These are phyloP conservation scores for Rhinella marina DNA, from an alignment of 2,797 vertebrate genomes.

Conservation along the genomic window DNA sequence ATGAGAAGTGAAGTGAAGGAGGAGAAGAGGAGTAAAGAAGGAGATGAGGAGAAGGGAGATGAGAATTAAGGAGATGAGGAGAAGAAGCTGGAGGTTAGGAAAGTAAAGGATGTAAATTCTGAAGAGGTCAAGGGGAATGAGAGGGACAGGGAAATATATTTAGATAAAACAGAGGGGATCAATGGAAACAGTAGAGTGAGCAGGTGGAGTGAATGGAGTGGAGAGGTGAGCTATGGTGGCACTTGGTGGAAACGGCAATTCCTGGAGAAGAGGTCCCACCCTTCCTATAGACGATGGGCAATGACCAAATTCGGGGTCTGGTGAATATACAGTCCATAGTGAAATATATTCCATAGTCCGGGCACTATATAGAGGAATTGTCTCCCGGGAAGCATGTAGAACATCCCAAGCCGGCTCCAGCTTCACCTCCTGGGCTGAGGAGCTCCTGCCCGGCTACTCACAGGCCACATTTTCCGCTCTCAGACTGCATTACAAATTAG, in stretches of 20 bases:
- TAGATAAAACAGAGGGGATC: background rate
- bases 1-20: too few relatives aligned
- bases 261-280: background rate
- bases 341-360: background rate
- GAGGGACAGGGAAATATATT: background rate
- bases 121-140: background rate
- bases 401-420: background rate
- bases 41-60: background rate
- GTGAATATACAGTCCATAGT: background rate
- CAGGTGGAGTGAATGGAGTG: background rate
- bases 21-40: background rate
- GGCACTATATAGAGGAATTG: background rate
- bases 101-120: background rate
- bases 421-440: background rate
- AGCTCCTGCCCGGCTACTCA: background rate
- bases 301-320: background rate
- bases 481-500: constrained; percentile 26
- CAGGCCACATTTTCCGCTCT: constrained; percentile 9
- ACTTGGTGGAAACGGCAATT: background rate
- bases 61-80: too few relatives aligned
- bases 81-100: background rate
- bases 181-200: background rate
- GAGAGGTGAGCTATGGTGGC: background rate
- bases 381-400: background rate
- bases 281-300: background rate